Evolutionary conservation across 2,113 vertebrate genomes (phyloP), one percentile per base, ranked within the genome.

Genomic region (Tinamus guttatus): DNA sequence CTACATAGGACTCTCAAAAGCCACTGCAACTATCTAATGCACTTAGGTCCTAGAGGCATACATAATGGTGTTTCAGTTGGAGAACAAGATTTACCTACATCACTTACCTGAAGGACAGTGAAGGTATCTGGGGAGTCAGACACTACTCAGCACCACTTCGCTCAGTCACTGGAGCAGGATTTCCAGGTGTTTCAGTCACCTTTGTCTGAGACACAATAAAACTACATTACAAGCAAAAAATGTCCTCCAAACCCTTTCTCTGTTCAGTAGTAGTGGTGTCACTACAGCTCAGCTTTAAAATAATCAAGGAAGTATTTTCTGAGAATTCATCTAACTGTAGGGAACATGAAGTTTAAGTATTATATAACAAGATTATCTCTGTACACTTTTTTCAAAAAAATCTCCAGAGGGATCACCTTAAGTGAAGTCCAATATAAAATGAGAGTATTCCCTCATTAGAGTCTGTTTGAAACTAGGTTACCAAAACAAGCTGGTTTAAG

Each of bases 101-200:
- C 86, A 60, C 97, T 96, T 89, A 98, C 98, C 97, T 98, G 96
- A 92, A 38, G 32, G 63, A 92, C 97, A 86, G 93, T 91, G 70
- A 68, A 93, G 97, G 97, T 96, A 97, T 95, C 97, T 95, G 63
- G 78, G 95, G 93, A 97, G 96, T 95, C 16, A 4, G 81, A 87
- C 67, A 49, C 97, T 85, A 98, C 96, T 98, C 98, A 85, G 98
- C 97, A 92, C 97, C 96, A 95, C 96, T 97, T 93, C 97, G 97
- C 97, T 97, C 92, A 2, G 97, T 92, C 88, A 96, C 97, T 16
- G 98, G 96, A 97, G 97, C 95, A 75, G 97, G 96, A 93, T 96
- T 98, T 96, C 97, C 98, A 88, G 98, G 89, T 80, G 91, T 96
- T 93, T 98, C 98, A 93, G 97, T 87, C 87, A 96, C 95, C 96